Conservation (phyloP, 1,140 invertebrate species). For the Glossosoma conforme region DNA sequence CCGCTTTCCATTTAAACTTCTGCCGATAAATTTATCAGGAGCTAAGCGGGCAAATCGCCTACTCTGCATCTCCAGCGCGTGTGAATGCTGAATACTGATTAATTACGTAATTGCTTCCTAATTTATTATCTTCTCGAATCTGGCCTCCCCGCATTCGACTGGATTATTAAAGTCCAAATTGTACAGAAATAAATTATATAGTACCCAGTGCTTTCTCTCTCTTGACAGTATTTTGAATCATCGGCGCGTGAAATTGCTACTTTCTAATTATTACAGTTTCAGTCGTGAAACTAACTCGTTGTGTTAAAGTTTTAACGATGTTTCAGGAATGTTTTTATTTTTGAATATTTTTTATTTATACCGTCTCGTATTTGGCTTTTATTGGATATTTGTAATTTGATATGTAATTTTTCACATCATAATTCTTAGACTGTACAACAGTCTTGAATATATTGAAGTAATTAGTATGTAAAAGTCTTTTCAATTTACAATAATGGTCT, state of each 20-base stretch:
- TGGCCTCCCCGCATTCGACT: background rate
- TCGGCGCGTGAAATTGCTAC: constrained; percentile 10
- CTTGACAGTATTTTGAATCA: constrained; percentile 4
- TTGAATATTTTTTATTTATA: too few species aligned
- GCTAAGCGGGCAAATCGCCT: constrained; percentile 26
- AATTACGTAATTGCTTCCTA: constrained; percentile 28
- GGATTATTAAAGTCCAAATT: constrained; percentile 11
- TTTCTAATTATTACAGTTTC: constrained; percentile 6
- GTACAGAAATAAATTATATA: constrained; percentile 8
- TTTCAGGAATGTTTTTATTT: too few species aligned
- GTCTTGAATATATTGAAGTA: too few species aligned
- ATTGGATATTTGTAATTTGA: too few species aligned
- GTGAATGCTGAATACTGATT: constrained; percentile 27
- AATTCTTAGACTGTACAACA: too few species aligned
- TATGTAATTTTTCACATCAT: too few species aligned
- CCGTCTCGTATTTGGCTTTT: too few species aligned
- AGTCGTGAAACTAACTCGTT: too few species aligned
- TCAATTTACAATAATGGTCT: too few species aligned
- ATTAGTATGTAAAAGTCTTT: too few species aligned
- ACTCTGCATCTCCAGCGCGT: constrained; percentile 22
- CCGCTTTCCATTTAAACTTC: constrained; percentile 1
- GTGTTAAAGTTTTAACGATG: too few species aligned
- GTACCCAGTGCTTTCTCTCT: too few species aligned
- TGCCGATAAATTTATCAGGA: constrained; percentile 26
- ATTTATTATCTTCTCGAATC: constrained; percentile 17